These are phyloP conservation scores for Branchinecta lynchi DNA, from an alignment of 1,140 invertebrate species.

Conservation along the genomic window DNA sequence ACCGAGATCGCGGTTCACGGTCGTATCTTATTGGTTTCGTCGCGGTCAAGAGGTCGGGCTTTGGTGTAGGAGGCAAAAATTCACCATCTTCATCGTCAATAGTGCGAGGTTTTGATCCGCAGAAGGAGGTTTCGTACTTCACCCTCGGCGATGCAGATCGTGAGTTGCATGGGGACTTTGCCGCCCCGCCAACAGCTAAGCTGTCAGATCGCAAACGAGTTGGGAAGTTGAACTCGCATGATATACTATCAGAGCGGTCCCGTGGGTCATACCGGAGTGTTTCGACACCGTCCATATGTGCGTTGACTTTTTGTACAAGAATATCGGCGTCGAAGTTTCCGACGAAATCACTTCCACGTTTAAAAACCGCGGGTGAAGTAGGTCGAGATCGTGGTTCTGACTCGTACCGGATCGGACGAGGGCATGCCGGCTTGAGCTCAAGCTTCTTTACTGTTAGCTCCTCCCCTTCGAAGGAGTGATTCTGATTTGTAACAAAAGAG, in stretches of 20 bases:
- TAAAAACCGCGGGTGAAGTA: not conserved
- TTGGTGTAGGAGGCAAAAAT: not conserved
- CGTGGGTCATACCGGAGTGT: not conserved
- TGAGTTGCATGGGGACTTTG: not conserved
- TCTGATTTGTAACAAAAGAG: not conserved
- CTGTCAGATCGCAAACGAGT: not conserved
- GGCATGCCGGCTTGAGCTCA: not conserved
- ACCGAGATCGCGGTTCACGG: not conserved
- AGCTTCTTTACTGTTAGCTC: not conserved
- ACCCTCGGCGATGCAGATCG: not conserved
- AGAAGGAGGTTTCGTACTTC: not conserved
- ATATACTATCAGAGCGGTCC: constrained; percentile 2
- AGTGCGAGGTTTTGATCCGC: not conserved
- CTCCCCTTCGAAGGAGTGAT: not conserved
- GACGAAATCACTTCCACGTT: not conserved
- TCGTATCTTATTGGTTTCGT: not conserved
- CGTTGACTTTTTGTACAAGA: not conserved
- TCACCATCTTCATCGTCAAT: not conserved
- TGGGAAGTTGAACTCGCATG: not conserved
- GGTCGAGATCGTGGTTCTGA: not conserved
- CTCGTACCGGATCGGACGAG: not conserved
- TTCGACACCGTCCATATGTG: not conserved
- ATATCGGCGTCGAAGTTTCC: not conserved
- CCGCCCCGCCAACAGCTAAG: not conserved
- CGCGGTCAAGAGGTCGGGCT: not conserved